Evolutionary conservation across 2,113 vertebrate species (phyloP).

Genomic region (Amphiprion ocellaris): DNA sequence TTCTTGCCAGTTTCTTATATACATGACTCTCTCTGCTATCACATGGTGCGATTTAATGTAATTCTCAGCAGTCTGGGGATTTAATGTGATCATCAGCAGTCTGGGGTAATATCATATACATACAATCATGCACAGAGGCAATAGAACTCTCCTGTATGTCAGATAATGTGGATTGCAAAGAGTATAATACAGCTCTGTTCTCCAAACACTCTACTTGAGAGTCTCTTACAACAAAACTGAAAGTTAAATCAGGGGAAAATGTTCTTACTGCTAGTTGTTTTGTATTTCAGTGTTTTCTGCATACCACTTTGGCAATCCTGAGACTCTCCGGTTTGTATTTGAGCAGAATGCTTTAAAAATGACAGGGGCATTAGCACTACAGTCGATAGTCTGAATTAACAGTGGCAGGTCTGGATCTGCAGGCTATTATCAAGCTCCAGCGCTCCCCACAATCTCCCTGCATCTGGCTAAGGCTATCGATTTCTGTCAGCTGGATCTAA

Average conservation of each 20-base stretch:
- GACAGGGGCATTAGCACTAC: conserved; percentile 17
- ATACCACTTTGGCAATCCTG: conserved; percentile 4
- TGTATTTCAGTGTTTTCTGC: conserved; percentile 11
- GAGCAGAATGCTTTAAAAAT: conserved; percentile 21
- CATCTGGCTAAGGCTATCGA: conserved; percentile 31
- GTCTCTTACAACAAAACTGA: not conserved
- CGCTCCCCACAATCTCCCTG: conserved; percentile 8
- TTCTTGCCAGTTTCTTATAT: conserved; percentile 13
- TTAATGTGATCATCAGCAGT: conserved; percentile 48
- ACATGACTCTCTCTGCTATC: conserved; percentile 18
- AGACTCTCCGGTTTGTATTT: conserved; percentile 11
- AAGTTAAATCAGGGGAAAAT: conserved; percentile 10
- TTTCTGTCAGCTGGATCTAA: conserved; percentile 39
- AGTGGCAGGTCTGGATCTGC: conserved; percentile 34
- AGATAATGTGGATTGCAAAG: not conserved
- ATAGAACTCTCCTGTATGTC: not conserved
- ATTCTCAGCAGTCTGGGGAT: conserved; percentile 40
- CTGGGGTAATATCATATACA: conserved; percentile 1
- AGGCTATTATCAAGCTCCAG: conserved; percentile 47
- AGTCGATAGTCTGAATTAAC: conserved; percentile 40
- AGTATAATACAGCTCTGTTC: not conserved
- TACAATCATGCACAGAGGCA: conserved; percentile 5
- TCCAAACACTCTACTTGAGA: not conserved
- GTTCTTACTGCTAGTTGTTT: not conserved
- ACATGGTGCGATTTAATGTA: conserved; percentile 35